These are phyloP conservation scores for Nephrotoma guestfalica DNA, from an alignment of 2,888 invertebrate species.

Conservation along the genomic window DNA sequence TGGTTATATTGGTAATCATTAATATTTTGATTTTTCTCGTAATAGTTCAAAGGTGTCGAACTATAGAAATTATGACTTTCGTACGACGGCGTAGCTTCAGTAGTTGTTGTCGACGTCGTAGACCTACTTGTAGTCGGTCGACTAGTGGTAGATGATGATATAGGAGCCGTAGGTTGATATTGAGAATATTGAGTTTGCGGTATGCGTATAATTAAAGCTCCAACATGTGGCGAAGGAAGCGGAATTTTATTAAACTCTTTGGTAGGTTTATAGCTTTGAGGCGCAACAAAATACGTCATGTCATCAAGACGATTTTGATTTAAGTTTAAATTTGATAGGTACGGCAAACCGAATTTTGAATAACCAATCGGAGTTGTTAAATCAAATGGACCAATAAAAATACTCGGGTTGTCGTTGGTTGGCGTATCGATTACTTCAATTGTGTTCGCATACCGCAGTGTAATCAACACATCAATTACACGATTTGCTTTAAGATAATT, in stretches of 20 bases:
- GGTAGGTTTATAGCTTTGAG: slow-evolving; percentile 70
- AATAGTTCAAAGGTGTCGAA: not conserved
- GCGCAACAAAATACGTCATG: slow-evolving; percentile 73
- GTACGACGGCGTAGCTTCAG: not conserved
- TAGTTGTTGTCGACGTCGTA: not conserved
- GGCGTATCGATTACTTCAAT: slow-evolving; percentile 64
- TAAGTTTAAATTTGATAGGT: slow-evolving; percentile 56
- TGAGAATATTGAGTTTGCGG: slow-evolving; percentile 9
- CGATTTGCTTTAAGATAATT: slow-evolving; percentile 33
- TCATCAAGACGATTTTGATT: slow-evolving; percentile 52
- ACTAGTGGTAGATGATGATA: slow-evolving; percentile 1
- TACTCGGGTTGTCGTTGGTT: slow-evolving; percentile 50
- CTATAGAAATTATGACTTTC: not conserved
- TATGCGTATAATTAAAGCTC: slow-evolving; percentile 63
- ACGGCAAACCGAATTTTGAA: slow-evolving; percentile 69
- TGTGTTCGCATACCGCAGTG: slow-evolving; percentile 52
- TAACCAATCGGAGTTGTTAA: slow-evolving; percentile 56
- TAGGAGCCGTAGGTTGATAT: slow-evolving; percentile 14
- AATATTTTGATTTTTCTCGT: not conserved
- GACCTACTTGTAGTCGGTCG: slow-evolving; percentile 5
- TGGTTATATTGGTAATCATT: not conserved
- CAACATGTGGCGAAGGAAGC: slow-evolving; percentile 73
- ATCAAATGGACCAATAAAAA: slow-evolving; percentile 69
- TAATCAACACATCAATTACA: slow-evolving; percentile 53
- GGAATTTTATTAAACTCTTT: slow-evolving; percentile 73